These are phyloP conservation scores for Cyclargus thomasi DNA, from an alignment of 1,140 invertebrate genomes.

Conservation along the genomic window DNA sequence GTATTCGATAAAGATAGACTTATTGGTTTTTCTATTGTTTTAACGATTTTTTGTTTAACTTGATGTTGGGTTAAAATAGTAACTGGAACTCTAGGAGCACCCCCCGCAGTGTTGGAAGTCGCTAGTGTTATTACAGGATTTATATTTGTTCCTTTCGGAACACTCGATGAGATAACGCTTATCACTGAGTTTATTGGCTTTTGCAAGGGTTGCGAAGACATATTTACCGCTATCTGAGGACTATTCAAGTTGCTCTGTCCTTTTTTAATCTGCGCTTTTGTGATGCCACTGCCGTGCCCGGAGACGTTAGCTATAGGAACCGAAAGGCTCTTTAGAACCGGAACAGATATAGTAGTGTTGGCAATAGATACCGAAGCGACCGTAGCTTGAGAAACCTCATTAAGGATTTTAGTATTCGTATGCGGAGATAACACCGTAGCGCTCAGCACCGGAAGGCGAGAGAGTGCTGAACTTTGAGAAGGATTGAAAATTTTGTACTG, in stretches of 20 bases:
- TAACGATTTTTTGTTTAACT: conserved; percentile 72
- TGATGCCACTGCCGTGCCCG: conserved; percentile 40
- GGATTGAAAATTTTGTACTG: conserved; percentile 70
- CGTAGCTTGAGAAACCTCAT: conserved; percentile 71
- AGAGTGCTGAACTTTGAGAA: conserved; percentile 45
- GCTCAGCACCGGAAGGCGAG: conserved; percentile 60
- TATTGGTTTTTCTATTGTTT: conserved; percentile 75
- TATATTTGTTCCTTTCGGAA: conserved; percentile 58
- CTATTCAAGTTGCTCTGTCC: conserved; percentile 59
- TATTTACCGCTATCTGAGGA: conserved; percentile 50
- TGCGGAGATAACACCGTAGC: conserved; percentile 63
- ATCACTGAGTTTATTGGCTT: conserved; percentile 69
- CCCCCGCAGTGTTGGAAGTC: conserved; percentile 49
- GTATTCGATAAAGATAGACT: conserved; percentile 69
- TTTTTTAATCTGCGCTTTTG: conserved; percentile 65
- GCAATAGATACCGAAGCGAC: conserved; percentile 77
- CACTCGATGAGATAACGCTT: conserved; percentile 67
- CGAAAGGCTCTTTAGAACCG: conserved; percentile 74
- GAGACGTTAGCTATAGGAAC: conserved; percentile 56
- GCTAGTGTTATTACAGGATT: conserved; percentile 65
- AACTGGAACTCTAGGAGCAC: conserved; percentile 58
- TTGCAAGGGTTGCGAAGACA: conserved; percentile 54
- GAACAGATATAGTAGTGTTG: conserved; percentile 78
- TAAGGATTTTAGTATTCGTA: conserved; percentile 67
- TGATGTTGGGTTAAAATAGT: conserved; percentile 68